These are phyloP conservation scores for Iphiclides podalirius DNA, from an alignment of 2,888 invertebrate genomes.

Conservation along the genomic window DNA sequence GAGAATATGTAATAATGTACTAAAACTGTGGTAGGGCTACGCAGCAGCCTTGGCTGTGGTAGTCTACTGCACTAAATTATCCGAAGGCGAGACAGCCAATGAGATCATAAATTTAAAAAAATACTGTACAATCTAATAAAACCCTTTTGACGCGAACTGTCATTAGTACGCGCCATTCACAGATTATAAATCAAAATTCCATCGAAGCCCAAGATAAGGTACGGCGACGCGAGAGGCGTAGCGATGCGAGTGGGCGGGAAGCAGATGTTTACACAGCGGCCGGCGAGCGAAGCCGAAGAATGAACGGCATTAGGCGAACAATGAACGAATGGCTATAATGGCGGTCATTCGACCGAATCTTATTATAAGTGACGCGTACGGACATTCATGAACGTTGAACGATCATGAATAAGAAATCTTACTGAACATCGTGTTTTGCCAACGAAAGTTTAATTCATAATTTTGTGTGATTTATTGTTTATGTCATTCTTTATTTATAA, in stretches of 20 bases:
- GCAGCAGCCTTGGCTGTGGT: no score
- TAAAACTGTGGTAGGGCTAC: no score
- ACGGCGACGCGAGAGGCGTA: slow-evolving; percentile 27
- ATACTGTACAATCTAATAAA: no score
- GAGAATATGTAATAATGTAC: no score
- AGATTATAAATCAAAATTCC: slow-evolving; percentile 33
- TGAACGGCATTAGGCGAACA: slow-evolving; percentile 55
- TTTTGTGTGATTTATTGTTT: no score
- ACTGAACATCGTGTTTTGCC: no score
- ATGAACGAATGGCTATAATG: slow-evolving; percentile 52
- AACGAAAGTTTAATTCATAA: no score
- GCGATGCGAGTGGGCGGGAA: slow-evolving; percentile 42
- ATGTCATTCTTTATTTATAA: no score
- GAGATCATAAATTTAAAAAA: no score
- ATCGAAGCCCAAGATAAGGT: slow-evolving; percentile 32
- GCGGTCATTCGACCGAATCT: slow-evolving; percentile 56
- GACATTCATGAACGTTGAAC: slow-evolving; percentile 26
- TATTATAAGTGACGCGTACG: slow-evolving; percentile 60
- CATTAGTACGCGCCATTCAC: slow-evolving; percentile 13
- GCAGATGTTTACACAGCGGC: slow-evolving; percentile 70
- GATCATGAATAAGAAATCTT: background rate
- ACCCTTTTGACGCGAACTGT: no score
- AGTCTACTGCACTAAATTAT: no score
- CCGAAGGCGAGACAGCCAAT: no score
- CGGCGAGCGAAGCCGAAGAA: slow-evolving; percentile 38